Percentiles rank a stretch among this genome's conserved stretches.
Conservation (phyloP, 2,888 invertebrate species). For the Oscheius myriophilus region DNA sequence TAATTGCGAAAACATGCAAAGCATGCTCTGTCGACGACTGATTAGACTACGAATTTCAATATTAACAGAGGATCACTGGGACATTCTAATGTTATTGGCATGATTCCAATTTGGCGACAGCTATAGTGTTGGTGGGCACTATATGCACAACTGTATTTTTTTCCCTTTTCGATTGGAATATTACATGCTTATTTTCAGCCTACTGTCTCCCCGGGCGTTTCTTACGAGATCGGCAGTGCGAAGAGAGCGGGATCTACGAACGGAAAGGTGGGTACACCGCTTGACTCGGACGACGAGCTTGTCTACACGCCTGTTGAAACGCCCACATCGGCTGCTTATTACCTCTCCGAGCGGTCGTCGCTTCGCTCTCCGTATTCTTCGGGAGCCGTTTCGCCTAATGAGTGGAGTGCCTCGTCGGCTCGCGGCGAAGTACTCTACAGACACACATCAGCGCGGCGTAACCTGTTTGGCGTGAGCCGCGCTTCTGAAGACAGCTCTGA, state of each 20-base stretch:
- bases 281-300: constrained; percentile 36
- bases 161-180: neutral
- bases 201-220: constrained; percentile 16
- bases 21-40: no score
- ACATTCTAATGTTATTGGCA: no score
- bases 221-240: constrained; percentile 17
- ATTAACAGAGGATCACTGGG: no score
- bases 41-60: no score
- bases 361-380: constrained; percentile 39
- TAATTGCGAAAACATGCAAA: no score
- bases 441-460: constrained; percentile 34
- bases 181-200: constrained; percentile 9
- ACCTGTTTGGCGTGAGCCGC: constrained; percentile 40
- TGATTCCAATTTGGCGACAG: no score
- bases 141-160: no score
- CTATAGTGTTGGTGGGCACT: no score
- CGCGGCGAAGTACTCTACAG: neutral
- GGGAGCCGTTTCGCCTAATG: constrained; percentile 30
- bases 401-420: constrained; percentile 15
- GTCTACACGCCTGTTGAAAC: constrained; percentile 42
- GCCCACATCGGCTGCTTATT: constrained; percentile 47
- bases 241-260: constrained; percentile 17
- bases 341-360: constrained; percentile 47
- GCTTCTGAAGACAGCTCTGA: constrained; percentile 26
- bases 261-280: constrained; percentile 25